Evolutionary conservation across 2,888 invertebrate genomes (phyloP), one percentile per base, ranked within the genome.

Genomic region (Neoscelio sp.): DNA sequence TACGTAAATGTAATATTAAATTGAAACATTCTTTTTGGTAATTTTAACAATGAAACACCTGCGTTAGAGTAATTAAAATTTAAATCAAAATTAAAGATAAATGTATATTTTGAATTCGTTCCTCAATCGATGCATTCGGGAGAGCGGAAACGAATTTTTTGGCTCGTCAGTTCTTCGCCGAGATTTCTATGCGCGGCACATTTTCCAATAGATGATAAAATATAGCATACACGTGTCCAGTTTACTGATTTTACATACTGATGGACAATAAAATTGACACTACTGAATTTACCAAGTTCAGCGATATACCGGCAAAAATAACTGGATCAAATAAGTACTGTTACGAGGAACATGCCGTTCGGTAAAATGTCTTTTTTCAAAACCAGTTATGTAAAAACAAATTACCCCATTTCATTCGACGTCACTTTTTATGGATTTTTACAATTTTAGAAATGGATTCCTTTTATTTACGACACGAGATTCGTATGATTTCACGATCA

Each of bases 151-250:
- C 50, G 58, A 70, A 62, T 73, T 78, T 70, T 74, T 73, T 52
- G 67, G 46, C 54, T 54, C 56, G 73, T 18, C 56, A 40, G 46
- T 33, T 60, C 46, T 56, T 33, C 30, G 26, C 15, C 6, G 35
- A 33, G 33, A 62, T 73, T 78, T 68, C 62, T 67, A 68, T 73
- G 68, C 78, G 8, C 48, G 33, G 64, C 68, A 40, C 73, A 48
- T 68, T 64, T 68, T 42, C 73, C 68, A 46, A 73, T 73, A 46
- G 67, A 68, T 62, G 56, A 35, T 54, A 56, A 75, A 40, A 56
- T 78, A 78, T 68, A 8, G 68, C 56, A 60, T 17, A 48, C 68
- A 38, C 78, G 78, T 78, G 78, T 68, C 48, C 56, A 48, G 62
- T 56, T 67, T 78, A 68, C 64, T 56, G 64, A 74, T 74, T 74